These are phyloP conservation scores for Sarcophaga subvicina DNA, from an alignment of 2,888 invertebrate species.

Conservation along the genomic window DNA sequence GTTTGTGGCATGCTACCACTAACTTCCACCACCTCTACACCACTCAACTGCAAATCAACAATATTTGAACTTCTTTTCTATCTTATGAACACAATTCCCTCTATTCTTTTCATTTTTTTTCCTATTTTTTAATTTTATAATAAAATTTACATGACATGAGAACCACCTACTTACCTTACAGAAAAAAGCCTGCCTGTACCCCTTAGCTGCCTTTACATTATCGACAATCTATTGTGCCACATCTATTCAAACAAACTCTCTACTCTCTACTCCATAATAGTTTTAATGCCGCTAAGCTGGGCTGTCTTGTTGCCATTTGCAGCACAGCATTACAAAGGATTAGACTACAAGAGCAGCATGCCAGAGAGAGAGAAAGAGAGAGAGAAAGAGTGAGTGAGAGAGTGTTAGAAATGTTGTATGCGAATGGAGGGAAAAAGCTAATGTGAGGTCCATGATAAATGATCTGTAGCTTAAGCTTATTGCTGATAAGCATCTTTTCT, in stretches of 20 bases:
- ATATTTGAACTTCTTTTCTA: conserved; percentile 33
- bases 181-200: not conserved
- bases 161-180: conserved; percentile 58
- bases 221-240: too few species aligned
- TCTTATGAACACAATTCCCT: not conserved
- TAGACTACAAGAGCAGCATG: not conserved
- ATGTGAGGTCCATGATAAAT: conserved; percentile 66
- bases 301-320: not conserved
- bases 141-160: conserved; percentile 62
- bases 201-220: too few species aligned
- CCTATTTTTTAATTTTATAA: not conserved
- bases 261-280: not conserved
- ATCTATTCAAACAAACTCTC: too few species aligned
- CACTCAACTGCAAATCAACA: conserved; percentile 14
- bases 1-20: conserved; percentile 24
- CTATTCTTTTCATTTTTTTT: not conserved
- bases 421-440: conserved; percentile 37
- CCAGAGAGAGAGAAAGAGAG: conserved; percentile 15
- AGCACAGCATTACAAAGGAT: not conserved
- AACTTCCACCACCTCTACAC: too few species aligned
- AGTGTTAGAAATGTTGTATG: conserved; percentile 56
- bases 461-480: conserved; percentile 49
- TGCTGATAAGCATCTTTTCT: conserved; percentile 55
- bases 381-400: conserved; percentile 48
- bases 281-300: conserved; percentile 19